phyloP scores from a whole-genome alignment of 2,888 invertebrate species.

The Petrophora chlorosata region DNA sequence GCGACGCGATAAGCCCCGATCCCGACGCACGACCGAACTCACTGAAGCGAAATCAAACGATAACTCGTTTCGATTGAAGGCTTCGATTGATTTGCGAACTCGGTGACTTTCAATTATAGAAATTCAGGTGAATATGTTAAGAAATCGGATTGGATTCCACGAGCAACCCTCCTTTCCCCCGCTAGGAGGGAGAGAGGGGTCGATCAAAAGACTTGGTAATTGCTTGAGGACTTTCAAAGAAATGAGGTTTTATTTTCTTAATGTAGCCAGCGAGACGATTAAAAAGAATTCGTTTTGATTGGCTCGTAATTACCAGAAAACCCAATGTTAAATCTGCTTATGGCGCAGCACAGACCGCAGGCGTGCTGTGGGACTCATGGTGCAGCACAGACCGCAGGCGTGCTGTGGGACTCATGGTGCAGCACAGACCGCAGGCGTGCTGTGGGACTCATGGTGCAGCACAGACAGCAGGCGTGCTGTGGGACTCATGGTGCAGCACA shows the following conservation, averaged over 20 bases:
- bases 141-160: not conserved
- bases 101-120: slow-evolving; percentile 1
- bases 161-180: too few relatives aligned
- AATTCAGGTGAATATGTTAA: slow-evolving; percentile 5
- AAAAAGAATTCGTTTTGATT: too few relatives aligned
- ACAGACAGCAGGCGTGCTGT: too few relatives aligned
- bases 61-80: slow-evolving; percentile 2
- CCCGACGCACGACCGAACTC: not conserved
- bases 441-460: too few relatives aligned
- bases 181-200: not conserved
- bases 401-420: too few relatives aligned
- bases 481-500: too few relatives aligned
- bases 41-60: not conserved
- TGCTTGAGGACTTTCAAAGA: not conserved
- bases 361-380: too few relatives aligned
- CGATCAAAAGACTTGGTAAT: slow-evolving; percentile 2
- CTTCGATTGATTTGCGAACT: slow-evolving; percentile 1
- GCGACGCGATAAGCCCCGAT: not conserved
- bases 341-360: too few relatives aligned
- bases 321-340: too few relatives aligned
- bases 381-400: too few relatives aligned
- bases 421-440: too few relatives aligned
- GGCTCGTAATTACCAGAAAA: too few relatives aligned
- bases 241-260: not conserved
- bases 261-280: not conserved